Evolutionary conservation across 2,797 vertebrate species (phyloP), one percentile per base, ranked within the genome.

Genomic region (Lutjanus campechanus): DNA sequence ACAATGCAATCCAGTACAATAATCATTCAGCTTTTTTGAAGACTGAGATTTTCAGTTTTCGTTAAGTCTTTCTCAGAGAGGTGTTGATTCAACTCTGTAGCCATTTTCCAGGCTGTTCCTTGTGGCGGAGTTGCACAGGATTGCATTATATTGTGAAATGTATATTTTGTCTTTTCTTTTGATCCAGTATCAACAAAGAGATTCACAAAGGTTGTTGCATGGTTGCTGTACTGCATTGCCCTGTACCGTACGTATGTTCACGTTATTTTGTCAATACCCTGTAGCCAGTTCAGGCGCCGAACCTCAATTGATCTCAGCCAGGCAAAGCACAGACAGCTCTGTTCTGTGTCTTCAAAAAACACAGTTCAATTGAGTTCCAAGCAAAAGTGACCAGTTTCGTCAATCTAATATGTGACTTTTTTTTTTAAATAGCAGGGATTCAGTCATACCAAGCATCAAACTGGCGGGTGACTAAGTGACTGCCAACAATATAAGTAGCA

Each of bases 61-160:
- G 40, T 43, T 16, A 13, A 40, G 29, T 22, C 22, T 70, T 40
- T 36, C 13, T 67, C 51, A 40, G 19, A 73, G 51, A 51, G 22
- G n/a, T 44, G 17, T 29, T 17, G 41, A 61, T 56, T 72, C 0
- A 69, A 13, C n/a, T 25, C 22, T 29, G 0, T 15, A 36, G 51
- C 59, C 13, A n/a, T 43, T 67, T 73, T 20, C 1, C 1, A 78
- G n/a, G 29, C 36, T 77, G 15, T 20, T 22, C 68, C 61, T 79
- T 81, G 73, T 17, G 17, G 17, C 69, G 19, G 29, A 72, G 73
- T 85, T 89, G 67, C 61, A 72, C 10, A 2, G 1, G 25, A 81
- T 78, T 83, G 79, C 60, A 0, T 79, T 60, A 76, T 76, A 25
- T 17, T 60, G 47, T 62, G 22, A 69, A 80, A 62, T 20, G 5